Conservation (phyloP, 2,113 vertebrate species). For the Chelonoidis abingdonii region DNA sequence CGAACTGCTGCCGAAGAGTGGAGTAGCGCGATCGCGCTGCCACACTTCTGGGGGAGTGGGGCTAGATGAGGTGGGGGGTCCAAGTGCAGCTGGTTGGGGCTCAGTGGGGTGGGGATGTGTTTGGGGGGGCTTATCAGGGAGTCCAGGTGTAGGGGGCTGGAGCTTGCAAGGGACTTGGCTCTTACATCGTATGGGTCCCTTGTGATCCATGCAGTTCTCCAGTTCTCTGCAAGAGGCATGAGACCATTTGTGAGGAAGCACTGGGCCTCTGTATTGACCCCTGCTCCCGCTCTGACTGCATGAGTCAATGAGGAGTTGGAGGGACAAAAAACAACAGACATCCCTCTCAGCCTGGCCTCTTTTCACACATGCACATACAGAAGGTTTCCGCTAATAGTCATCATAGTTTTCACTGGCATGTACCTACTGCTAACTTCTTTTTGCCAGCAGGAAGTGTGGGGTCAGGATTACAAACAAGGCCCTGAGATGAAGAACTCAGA, state of each 20-base stretch:
- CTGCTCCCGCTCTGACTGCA: background rate
- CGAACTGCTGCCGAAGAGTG: no score
- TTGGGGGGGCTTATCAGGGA: no score
- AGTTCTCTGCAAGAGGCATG: background rate
- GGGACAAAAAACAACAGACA: background rate
- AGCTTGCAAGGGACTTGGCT: background rate
- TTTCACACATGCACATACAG: background rate
- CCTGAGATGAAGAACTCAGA: background rate
- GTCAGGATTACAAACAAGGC: background rate
- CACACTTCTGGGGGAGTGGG: no score
- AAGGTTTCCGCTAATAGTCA: background rate
- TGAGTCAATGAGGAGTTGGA: background rate
- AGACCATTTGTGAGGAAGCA: background rate
- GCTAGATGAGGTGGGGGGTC: no score
- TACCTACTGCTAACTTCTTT: background rate
- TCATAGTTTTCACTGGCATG: background rate
- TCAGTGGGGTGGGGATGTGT: no score
- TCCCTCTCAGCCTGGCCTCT: background rate
- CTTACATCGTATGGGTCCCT: background rate
- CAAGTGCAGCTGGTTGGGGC: no score
- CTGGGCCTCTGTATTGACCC: rapidly evolving
- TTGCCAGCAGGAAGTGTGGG: background rate
- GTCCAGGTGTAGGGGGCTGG: no score
- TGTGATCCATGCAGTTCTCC: background rate
- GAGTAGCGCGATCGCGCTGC: no score